Conservation (phyloP, 2,797 vertebrate species). For the Acropternis orthonyx region DNA sequence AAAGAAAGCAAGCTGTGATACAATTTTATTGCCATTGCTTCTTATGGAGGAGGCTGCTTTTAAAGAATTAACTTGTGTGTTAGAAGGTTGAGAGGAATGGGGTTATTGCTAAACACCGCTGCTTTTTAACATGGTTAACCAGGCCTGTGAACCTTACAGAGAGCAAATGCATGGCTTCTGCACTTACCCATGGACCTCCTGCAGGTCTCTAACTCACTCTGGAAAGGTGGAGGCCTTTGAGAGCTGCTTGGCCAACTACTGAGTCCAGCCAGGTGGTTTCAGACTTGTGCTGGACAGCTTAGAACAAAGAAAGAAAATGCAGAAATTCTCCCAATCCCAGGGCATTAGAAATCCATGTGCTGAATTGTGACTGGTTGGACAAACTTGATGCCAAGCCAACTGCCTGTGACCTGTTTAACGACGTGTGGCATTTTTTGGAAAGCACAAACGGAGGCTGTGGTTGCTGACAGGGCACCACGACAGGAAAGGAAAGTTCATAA, state of each 20-base stretch:
- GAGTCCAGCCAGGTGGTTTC: not conserved
- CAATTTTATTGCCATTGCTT: not conserved
- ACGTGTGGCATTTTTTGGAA: fast-evolving
- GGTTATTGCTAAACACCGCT: not conserved
- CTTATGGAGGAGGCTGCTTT: not conserved
- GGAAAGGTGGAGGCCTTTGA: not conserved
- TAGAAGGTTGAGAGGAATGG: not conserved
- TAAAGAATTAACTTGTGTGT: not conserved
- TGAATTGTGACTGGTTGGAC: not conserved
- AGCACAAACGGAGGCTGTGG: not conserved
- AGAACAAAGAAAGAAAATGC: not conserved
- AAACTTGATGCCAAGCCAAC: not conserved
- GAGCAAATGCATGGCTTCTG: not conserved
- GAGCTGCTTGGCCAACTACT: not conserved
- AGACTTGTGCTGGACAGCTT: not conserved
- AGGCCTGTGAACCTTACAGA: not conserved
- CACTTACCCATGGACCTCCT: not conserved
- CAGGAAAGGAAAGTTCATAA: not conserved
- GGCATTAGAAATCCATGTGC: not conserved
- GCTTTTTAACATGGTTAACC: not conserved
- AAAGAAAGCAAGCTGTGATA: conserved; percentile 17
- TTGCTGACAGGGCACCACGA: not conserved
- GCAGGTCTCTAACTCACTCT: not conserved
- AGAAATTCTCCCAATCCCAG: not conserved
- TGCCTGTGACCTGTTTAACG: not conserved